Evolutionary conservation across 2,113 vertebrate genomes (phyloP), one percentile per base, ranked within the genome.

Genomic region (Pterocles gutturalis): DNA sequence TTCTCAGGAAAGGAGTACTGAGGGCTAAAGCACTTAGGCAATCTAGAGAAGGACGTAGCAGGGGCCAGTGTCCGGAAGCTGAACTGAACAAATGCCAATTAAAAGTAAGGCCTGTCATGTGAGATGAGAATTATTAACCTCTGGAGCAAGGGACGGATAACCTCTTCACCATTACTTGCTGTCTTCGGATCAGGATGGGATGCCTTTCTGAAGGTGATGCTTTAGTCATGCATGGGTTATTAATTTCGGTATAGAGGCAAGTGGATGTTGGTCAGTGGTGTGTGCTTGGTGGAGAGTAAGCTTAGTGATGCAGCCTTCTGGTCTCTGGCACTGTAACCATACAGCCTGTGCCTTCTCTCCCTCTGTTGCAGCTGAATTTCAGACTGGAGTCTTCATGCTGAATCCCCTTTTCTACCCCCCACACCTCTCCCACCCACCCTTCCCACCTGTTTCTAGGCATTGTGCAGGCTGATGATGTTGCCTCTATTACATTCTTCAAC

Each of bases 361-460:
- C 3, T 84, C 28, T 65, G 2, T 33, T 4, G 2, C 54, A 72
- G 54, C 64, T 65, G 36, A 69, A 80, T 90, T 92, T 67, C 34
- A 38, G 34, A 41, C 45, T 61, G 26, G 46, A 78, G 31, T 13
- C 54, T 64, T 87, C 22, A 19, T 25, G 15, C 9, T 55, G 53
- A 81, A n/a, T 66, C 46, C 17, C 21, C 8, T 11, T 8, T 26
- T 29, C 6, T 4, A 38, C 41, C 41, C 41, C 41, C 13, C 41
- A 41, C 41, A 0, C 3, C 8, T 16, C 13, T 14, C 28, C 51
- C 33, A 8, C 17, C 22, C 31, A 10, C 10, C 2, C 3, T 24
- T 34, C 41, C 41, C 41, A 41, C 41, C 41, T 26, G 7, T 83
- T 66, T 83, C 22, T 65, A 51, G 26, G 64, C 81, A 41, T 83